These are phyloP conservation scores for Hecatera dysodea DNA, from an alignment of 2,888 invertebrate species.

Conservation along the genomic window DNA sequence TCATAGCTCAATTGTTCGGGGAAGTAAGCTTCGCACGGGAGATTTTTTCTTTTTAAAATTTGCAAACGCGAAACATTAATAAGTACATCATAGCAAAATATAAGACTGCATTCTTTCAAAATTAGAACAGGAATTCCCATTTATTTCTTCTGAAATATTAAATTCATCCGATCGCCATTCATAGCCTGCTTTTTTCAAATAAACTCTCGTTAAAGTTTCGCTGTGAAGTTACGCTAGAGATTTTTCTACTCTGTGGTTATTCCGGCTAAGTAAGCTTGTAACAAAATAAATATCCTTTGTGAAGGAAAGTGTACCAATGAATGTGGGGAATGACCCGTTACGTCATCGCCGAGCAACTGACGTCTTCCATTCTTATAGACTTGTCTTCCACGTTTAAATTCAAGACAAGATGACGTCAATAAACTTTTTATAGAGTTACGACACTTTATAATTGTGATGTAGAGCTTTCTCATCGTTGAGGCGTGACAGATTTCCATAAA, in stretches of 20 bases:
- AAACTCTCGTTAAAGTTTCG: slow-evolving; percentile 50
- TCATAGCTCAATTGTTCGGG: neutral
- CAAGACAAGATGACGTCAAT: slow-evolving; percentile 54
- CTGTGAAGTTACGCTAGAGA: slow-evolving; percentile 45
- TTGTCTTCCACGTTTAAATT: slow-evolving; percentile 46
- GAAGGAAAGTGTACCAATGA: slow-evolving; percentile 22
- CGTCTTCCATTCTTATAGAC: slow-evolving; percentile 35
- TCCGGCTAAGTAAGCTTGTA: slow-evolving; percentile 42
- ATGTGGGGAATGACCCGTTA: slow-evolving; percentile 38
- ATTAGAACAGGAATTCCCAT: too few relatives aligned
- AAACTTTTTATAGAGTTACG: slow-evolving; percentile 43
- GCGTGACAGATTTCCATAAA: slow-evolving; percentile 67
- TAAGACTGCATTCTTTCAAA: neutral
- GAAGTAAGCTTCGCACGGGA: neutral
- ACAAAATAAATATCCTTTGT: slow-evolving; percentile 49
- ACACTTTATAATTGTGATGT: slow-evolving; percentile 40
- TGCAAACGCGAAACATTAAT: neutral
- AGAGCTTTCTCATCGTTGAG: slow-evolving; percentile 60
- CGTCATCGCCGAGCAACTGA: slow-evolving; percentile 46
- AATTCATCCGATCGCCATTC: slow-evolving; percentile 23
- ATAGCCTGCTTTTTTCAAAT: slow-evolving; percentile 38
- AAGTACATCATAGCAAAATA: neutral
- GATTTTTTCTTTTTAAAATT: too few relatives aligned
- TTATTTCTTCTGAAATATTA: slow-evolving; percentile 22
- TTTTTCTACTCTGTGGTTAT: slow-evolving; percentile 35